Percentiles rank a stretch among this genome's conserved stretches.
Conservation (phyloP, 2,113 vertebrate species). For the Electrona antarctica region DNA sequence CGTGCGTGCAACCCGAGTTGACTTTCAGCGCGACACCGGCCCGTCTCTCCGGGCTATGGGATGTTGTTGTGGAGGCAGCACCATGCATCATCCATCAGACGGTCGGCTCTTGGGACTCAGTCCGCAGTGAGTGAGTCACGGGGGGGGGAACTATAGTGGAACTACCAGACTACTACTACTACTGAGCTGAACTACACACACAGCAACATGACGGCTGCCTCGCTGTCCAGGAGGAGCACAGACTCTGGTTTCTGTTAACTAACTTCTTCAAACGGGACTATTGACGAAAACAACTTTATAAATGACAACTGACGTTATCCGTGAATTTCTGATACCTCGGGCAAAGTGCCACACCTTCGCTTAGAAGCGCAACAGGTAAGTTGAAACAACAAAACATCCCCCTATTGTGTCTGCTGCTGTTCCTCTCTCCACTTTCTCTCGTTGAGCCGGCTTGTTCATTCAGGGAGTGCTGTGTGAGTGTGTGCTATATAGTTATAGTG, state of each 20-base stretch:
- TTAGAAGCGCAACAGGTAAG: slow-evolving; percentile 75
- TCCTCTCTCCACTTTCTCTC: too few relatives aligned
- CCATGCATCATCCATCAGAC: too few relatives aligned
- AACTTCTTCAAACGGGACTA: slow-evolving; percentile 9
- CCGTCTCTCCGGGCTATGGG: too few relatives aligned
- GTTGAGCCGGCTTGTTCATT: too few relatives aligned
- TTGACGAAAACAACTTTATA: slow-evolving; percentile 48
- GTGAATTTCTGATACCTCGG: slow-evolving; percentile 69
- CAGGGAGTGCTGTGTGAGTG: neutral
- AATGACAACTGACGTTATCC: slow-evolving; percentile 67
- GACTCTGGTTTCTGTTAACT: neutral
- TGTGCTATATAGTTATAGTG: neutral
- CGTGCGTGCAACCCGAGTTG: too few relatives aligned
- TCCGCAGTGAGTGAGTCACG: slow-evolving; percentile 45
- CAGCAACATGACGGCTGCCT: slow-evolving; percentile 18
- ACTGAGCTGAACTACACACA: neutral
- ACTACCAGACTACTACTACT: too few relatives aligned
- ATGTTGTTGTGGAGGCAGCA: too few relatives aligned
- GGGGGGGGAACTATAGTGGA: slow-evolving; percentile 53
- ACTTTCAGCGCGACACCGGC: too few relatives aligned
- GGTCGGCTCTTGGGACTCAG: slow-evolving; percentile 63
- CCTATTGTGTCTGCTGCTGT: too few relatives aligned
- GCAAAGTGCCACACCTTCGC: slow-evolving; percentile 78
- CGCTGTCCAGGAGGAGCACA: neutral
- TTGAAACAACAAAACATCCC: neutral